Conservation (phyloP, 1,140 invertebrate species). For the Bactericera cockerelli region DNA sequence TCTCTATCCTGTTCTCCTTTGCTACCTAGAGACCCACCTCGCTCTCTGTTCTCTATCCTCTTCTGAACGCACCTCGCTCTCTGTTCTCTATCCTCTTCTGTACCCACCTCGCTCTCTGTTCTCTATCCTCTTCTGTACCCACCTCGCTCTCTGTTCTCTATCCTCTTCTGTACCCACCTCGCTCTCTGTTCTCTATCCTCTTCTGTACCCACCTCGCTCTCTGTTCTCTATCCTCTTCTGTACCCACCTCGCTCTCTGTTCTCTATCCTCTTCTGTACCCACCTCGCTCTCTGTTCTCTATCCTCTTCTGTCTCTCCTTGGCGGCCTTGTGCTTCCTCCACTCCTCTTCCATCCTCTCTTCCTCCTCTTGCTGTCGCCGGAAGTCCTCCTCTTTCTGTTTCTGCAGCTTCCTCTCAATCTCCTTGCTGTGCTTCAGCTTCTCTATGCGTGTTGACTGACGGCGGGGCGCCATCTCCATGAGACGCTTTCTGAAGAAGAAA, state of each 20-base stretch:
- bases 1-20: no score
- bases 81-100: no score
- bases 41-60: no score
- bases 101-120: no score
- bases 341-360: slow-evolving; percentile 1
- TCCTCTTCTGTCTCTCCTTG: slow-evolving; percentile 9
- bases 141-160: no score
- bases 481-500: slow-evolving; percentile 25
- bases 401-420: slow-evolving; percentile 19
- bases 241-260: background rate
- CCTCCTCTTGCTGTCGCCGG: slow-evolving; percentile 2
- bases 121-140: no score
- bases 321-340: background rate
- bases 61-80: no score
- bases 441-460: slow-evolving; percentile 30
- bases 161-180: slow-evolving; percentile 16
- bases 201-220: slow-evolving; percentile 6
- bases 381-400: slow-evolving; percentile 17
- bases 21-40: no score
- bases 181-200: slow-evolving; percentile 13
- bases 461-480: slow-evolving; percentile 31
- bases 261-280: no score
- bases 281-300: slow-evolving; percentile 16
- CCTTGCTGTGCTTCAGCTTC: slow-evolving; percentile 26
- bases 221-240: background rate